Evolutionary conservation across 2,113 vertebrate species (phyloP), one percentile per base, ranked within the genome.

Genomic region (Tragelaphus scriptus): DNA sequence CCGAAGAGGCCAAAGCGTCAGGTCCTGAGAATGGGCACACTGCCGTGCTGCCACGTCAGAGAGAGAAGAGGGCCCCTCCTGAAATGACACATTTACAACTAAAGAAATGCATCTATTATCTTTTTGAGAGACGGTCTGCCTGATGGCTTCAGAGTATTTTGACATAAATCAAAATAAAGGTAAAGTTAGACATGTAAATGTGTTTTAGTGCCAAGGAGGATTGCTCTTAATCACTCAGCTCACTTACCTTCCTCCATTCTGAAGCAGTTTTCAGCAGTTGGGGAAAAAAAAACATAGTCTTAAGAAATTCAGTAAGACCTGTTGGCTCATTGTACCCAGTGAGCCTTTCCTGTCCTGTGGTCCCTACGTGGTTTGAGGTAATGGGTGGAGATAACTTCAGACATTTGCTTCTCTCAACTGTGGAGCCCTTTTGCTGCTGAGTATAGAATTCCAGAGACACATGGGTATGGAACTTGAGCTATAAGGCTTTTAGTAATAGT

Each of bases 151-250:
- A 81, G 80, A 97, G n/a, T 91, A 90, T 92, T 95, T 87, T 90
- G 75, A 90, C 94, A 88, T 92, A 85, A 97, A 94, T 92, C 53
- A 88, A 96, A 97, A 91, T 51, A 49, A 26, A 97, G 30, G 36
- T 85, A n/a, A 68, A 80, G 10, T 58, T 87, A 55, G 47, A 80
- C 85, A 82, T 94, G 19, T 88, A 82, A 95, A 47, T 90, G 61
- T 93, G 75, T 94, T 88, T 95, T 44, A 53, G 8, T 13, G 32
- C 82, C 40, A 16, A 79, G 28, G 53, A 96, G 32, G 19, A 88
- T 84, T 85, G 11, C 75, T 79, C 30, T 59, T 59, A 85, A 80
- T 84, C 68, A 88, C 77, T 77, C 59, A 63, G 9, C 59, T 89
- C 84, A 55, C 61, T 92, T 53, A 61, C 80, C 82, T 85, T 71